A percentile compares a stretch with the other conserved stretches of the same genome.
phyloP scores from a whole-genome alignment of 2,113 vertebrate species.

The Gorsachius goisagi region DNA sequence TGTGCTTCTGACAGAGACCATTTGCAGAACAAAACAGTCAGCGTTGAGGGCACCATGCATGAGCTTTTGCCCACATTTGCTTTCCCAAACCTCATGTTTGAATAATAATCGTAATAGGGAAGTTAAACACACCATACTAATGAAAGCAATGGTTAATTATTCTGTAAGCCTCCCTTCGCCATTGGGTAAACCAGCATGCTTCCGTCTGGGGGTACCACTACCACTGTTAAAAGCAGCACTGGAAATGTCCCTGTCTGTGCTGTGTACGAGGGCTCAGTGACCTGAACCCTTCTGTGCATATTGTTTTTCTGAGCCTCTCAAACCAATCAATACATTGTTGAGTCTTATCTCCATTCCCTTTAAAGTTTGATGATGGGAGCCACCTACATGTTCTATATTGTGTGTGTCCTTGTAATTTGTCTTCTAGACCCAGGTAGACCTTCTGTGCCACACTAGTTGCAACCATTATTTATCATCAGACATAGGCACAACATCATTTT shows the following conservation, averaged over 20 bases:
- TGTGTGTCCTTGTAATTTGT: neutral
- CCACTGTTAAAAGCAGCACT: neutral
- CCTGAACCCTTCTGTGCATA: neutral
- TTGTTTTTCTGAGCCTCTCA: neutral
- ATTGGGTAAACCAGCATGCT: neutral
- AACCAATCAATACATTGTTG: neutral
- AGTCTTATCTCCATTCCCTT: neutral
- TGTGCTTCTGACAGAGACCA: neutral
- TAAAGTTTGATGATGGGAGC: neutral
- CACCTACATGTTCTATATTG: neutral
- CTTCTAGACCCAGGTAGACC: neutral
- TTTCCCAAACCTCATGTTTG: neutral
- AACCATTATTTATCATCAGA: neutral
- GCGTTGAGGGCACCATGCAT: neutral
- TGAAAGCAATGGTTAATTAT: neutral
- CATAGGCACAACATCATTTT: neutral
- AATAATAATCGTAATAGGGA: neutral
- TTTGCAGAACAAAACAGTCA: neutral
- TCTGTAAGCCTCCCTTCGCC: neutral
- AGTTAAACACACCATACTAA: neutral
- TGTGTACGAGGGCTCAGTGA: neutral
- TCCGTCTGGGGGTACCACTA: neutral
- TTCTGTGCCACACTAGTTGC: neutral
- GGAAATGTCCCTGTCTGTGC: neutral
- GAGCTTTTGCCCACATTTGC: neutral